A percentile compares a stretch with the other conserved stretches of the same genome.
Conservation (phyloP, 2,113 vertebrate genomes). For the Engraulis encrasicolus region DNA sequence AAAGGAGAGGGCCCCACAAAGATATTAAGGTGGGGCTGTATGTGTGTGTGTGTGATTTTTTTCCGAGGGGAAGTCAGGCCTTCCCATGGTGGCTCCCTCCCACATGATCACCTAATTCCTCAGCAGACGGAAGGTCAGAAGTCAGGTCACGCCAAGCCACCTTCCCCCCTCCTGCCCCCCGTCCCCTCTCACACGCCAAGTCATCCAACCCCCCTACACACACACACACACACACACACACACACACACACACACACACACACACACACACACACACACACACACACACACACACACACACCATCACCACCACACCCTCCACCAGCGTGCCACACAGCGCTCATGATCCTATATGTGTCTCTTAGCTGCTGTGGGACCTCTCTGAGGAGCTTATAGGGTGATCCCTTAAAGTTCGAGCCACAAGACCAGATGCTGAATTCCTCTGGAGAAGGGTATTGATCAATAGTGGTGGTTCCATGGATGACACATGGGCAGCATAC, state of each 20-base stretch:
- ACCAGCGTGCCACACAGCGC: neutral
- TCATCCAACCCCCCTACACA: too few relatives aligned
- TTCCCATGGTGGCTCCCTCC: slow-evolving; percentile 32
- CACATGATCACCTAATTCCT: slow-evolving; percentile 40
- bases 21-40: too few relatives aligned
- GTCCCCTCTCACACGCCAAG: too few relatives aligned
- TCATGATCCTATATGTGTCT: slow-evolving; percentile 31
- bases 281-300: too few relatives aligned
- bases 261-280: too few relatives aligned
- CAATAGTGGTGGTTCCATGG: neutral
- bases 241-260: too few relatives aligned
- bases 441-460: neutral
- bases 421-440: slow-evolving; percentile 35
- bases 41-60: too few relatives aligned
- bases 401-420: slow-evolving; percentile 30
- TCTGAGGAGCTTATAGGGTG: slow-evolving; percentile 39
- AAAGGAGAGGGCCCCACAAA: too few relatives aligned
- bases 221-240: too few relatives aligned
- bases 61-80: neutral
- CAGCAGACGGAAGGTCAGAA: slow-evolving; percentile 25
- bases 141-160: slow-evolving; percentile 18
- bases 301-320: neutral
- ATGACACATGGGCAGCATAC: slow-evolving; percentile 16
- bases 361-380: slow-evolving; percentile 29
- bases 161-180: too few relatives aligned